Percentiles rank a stretch among this genome's conserved stretches.
Conservation (phyloP, 2,113 vertebrate genomes). For the Aleadryas rufinucha region DNA sequence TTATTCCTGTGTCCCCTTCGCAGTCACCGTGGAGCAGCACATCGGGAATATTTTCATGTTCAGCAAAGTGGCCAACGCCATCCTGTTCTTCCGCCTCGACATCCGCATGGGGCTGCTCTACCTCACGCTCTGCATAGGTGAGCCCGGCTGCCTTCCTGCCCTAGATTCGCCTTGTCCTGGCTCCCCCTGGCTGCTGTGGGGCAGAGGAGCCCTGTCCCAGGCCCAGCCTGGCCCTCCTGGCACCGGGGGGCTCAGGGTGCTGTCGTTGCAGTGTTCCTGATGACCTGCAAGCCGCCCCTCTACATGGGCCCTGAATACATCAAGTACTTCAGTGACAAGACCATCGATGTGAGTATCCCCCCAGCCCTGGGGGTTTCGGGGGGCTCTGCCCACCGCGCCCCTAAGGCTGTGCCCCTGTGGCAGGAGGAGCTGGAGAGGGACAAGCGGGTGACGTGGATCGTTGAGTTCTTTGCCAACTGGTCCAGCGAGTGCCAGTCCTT, state of each 20-base stretch:
- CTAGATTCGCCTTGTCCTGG: fast-evolving
- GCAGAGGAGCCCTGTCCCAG: background rate
- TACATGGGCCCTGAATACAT: conserved; percentile 96
- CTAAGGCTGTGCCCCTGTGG: background rate
- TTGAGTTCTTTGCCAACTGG: conserved; percentile 97
- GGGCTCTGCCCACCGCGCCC: fast-evolving
- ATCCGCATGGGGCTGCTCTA: conserved; percentile 91
- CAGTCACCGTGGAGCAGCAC: conserved; percentile 94
- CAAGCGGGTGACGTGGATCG: conserved; percentile 86
- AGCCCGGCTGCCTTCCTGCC: background rate
- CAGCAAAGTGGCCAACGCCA: conserved; percentile 92
- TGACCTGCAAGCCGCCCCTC: conserved; percentile 92
- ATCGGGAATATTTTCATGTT: conserved; percentile 95
- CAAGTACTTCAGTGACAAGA: conserved; percentile 94
- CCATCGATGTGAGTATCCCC: conserved; percentile 85
- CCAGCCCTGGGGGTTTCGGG: fast-evolving
- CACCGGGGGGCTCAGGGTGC: background rate
- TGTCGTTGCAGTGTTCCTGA: conserved; percentile 83
- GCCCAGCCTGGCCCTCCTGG: background rate
- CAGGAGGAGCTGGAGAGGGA: conserved; percentile 90
- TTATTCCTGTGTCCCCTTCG: background rate
- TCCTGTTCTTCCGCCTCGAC: conserved; percentile 95
- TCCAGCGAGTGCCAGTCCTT: conserved; percentile 94
- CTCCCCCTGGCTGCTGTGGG: background rate
- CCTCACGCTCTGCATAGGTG: conserved; percentile 87